Percentiles rank a stretch among this genome's conserved stretches.
Evolutionary conservation across 2,888 invertebrate species (phyloP).

Genomic region (Hybos culiciformis): DNA sequence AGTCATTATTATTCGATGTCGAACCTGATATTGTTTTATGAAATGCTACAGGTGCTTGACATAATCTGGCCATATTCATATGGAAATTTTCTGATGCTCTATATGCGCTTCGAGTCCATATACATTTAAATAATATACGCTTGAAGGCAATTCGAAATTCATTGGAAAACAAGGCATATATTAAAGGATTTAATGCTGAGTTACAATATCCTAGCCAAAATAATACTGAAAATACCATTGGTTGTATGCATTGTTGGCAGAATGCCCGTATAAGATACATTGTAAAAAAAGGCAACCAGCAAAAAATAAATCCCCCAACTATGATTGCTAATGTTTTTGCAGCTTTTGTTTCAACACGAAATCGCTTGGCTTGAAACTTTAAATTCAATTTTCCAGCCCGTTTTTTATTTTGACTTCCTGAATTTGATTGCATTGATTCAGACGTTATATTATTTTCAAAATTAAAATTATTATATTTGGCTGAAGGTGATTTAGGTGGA

Average conservation of each 20-base stretch:
- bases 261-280: slow-evolving; percentile 85
- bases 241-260: slow-evolving; percentile 71
- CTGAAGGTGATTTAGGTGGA: too few species aligned
- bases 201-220: slow-evolving; percentile 98
- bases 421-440: too few species aligned
- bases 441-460: too few species aligned
- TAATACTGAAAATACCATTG: slow-evolving; percentile 74
- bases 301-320: slow-evolving; percentile 91
- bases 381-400: slow-evolving; percentile 76
- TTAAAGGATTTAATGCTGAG: slow-evolving; percentile 88
- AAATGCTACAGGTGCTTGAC: slow-evolving; percentile 33
- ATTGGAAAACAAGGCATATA: slow-evolving; percentile 87
- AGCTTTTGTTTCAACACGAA: slow-evolving; percentile 91
- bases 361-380: slow-evolving; percentile 79
- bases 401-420: slow-evolving; percentile 37
- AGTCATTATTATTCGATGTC: slow-evolving; percentile 31
- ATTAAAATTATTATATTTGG: too few species aligned
- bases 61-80: slow-evolving; percentile 31
- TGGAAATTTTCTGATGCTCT: slow-evolving; percentile 36
- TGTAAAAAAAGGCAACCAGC: slow-evolving; percentile 95
- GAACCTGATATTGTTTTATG: slow-evolving; percentile 35
- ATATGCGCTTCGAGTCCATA: slow-evolving; percentile 44
- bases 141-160: slow-evolving; percentile 93
- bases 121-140: slow-evolving; percentile 74
- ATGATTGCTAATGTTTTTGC: slow-evolving; percentile 94